phyloP scores from a whole-genome alignment of 2,888 invertebrate genomes.

The Drosophila sordidapex region DNA sequence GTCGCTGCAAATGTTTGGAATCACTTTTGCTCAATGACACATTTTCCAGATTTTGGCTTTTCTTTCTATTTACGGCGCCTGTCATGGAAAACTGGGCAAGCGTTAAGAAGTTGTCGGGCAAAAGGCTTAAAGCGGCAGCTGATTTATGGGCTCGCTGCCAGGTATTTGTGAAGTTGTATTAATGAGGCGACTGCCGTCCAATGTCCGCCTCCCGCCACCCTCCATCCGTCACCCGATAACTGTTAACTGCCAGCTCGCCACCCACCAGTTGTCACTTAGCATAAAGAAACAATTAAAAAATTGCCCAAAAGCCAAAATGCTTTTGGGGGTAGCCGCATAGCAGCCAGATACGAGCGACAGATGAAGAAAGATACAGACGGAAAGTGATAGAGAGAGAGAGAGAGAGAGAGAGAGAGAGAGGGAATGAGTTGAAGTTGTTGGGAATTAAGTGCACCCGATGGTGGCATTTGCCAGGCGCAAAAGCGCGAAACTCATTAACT shows the following conservation, averaged over 20 bases:
- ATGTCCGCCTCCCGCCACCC: background rate
- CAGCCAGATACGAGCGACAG: constrained; percentile 34
- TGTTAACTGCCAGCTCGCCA: constrained; percentile 4
- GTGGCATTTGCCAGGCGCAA: constrained; percentile 75
- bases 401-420: background rate
- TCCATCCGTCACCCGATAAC: constrained; percentile 3
- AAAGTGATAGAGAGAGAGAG: background rate
- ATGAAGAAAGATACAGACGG: constrained; percentile 16
- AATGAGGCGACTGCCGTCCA: constrained; percentile 49
- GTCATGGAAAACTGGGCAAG: constrained; percentile 14
- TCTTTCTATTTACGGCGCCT: constrained; percentile 5
- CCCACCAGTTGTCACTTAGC: constrained; percentile 75
- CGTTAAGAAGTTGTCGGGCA: constrained; percentile 6
- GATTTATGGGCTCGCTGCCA: constrained; percentile 67
- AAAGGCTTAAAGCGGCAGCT: constrained; percentile 66
- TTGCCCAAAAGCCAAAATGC: constrained; percentile 72
- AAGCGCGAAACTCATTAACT: constrained; percentile 80
- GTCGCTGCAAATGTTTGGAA: background rate
- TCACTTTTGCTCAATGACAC: background rate
- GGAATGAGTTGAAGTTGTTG: constrained; percentile 36
- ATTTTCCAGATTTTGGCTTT: background rate
- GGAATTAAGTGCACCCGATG: constrained; percentile 77
- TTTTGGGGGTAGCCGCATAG: constrained; percentile 81
- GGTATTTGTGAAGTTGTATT: constrained; percentile 68
- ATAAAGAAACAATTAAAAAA: constrained; percentile 84